phyloP scores from a whole-genome alignment of 2,797 vertebrate genomes.

The Oophaga sylvatica region DNA sequence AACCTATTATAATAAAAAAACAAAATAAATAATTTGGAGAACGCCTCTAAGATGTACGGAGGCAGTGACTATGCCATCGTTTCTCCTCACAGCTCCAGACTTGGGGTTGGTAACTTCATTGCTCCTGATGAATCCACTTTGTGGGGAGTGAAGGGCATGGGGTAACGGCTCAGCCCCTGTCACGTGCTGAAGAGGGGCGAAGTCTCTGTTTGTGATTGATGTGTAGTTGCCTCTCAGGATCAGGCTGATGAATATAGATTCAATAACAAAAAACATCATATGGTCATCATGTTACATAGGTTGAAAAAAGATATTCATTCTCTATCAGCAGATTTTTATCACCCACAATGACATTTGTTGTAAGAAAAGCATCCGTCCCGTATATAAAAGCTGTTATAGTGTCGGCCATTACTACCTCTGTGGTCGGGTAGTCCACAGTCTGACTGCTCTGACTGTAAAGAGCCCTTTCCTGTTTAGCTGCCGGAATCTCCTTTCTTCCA shows the following conservation, averaged over 20 bases:
- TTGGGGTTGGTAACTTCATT: neutral
- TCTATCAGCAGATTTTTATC: too few species aligned
- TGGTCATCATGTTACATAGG: too few species aligned
- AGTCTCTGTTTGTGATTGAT: constrained; percentile 64
- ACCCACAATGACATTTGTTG: too few species aligned
- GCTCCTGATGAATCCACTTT: constrained; percentile 61
- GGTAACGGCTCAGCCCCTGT: constrained; percentile 65
- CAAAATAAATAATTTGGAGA: neutral
- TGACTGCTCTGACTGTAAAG: too few species aligned
- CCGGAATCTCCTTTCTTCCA: too few species aligned
- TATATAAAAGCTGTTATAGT: too few species aligned
- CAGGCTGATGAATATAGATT: constrained; percentile 57
- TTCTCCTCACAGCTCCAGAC: constrained; percentile 57
- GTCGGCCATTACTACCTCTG: too few species aligned
- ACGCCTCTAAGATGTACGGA: neutral
- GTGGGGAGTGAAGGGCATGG: neutral
- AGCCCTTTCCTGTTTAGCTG: too few species aligned
- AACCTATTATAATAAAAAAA: constrained; percentile 63
- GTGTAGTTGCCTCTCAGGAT: constrained; percentile 55
- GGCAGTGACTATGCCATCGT: neutral
- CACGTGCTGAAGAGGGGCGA: constrained; percentile 59
- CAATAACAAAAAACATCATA: neutral
- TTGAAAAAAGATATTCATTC: too few species aligned
- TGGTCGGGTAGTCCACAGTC: too few species aligned
- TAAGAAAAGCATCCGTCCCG: too few species aligned